Base-by-base conservation (phyloP, 2,888 invertebrate species). In the Dasypogon diadema region DNA sequence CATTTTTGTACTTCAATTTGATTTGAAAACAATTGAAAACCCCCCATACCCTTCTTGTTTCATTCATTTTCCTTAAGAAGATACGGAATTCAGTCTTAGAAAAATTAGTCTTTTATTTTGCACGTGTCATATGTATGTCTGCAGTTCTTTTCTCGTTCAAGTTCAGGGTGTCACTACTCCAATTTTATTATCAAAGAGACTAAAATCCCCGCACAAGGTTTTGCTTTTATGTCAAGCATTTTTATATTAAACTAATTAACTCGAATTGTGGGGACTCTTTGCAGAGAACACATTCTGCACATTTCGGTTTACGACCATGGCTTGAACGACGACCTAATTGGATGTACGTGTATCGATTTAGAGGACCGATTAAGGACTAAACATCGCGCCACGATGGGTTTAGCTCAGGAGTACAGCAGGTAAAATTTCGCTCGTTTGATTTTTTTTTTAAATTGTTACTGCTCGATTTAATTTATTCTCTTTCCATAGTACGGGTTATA, bases 341-440 rank as follows among this genome's bases (percentile, higher is more conserved):
- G 97, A 0, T 91, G 91, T 80, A 97, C 96, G 0, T 88, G 87
- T 77, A 92, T 97, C 77, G 97, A 97, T 84, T 86, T 97, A 58
- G 97, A 97, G 86, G 93, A 95, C 85, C 89, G 97, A 77, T 92
- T 92, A 83, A 94, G 93, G 83, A 91, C 92, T 16, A 90, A 89
- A 79, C 94, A 96, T 82, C 88, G 94, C 76, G 95, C 93, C 0
- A 89, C 89, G 2, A 93, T 96, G 80, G 97, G 97, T 0, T 84
- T 97, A 12, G 84, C 93, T 0, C 87, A 87, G 51, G 89, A 89
- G 81, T 97, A 93, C 82, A 89, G 89, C 74, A 85, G 88, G 93
- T 93, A 84, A 87, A 18, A 75, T 60, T 30, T 74, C 76, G 58
- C 14, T 51, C 5, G 30, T 74, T 12, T 56, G 65, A 60, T 72